Base-by-base conservation (phyloP, 1,140 invertebrate genomes). In the Cyclina sinensis region DNA sequence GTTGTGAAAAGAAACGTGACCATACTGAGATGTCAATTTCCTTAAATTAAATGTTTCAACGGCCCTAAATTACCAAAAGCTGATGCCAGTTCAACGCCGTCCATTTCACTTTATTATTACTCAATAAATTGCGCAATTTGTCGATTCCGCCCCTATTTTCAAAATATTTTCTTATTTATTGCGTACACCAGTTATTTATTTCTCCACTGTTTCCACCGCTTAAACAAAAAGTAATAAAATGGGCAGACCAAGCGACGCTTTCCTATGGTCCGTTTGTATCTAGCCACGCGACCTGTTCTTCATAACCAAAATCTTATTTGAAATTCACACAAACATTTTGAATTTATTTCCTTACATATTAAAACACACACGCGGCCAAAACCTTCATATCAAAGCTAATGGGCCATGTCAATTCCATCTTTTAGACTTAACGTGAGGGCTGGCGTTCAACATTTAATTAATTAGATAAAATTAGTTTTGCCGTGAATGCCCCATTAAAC, bases 301-400 rank as follows among this genome's bases (percentile, higher is more conserved):
- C 27, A 70, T 73, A 73, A 84, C 48, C 30, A 70, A 54, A 73
- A 48, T 73, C 82, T 54, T 84, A 73, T 84, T 73, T 84, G 62
- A 84, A 84, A 84, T 70, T 65, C 82, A 84, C 62, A 24, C 82
- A 37, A 39, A 18, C 59, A 70, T 35, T 73, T 84, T 73, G 48
- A 48, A 84, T 70, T 83, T 73, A 70, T 70, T 84, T 68, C 48
- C 82, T 70, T 73, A 84, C 82, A 84, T 84, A 84, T 84, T 84
- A 84, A 73, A 70, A 84, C 37, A 73, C 59, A 48, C 82, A 84
- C 82, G 82, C 46, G 82, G 37, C 82, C n/a, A 43, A 46, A n/a
- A 48, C 46, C 82, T 51, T 70, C 32, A 54, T 27, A 68, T 39
- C 54, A 51, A 65, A 27, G 43, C 59, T 84, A 84, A 84, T 84